These are phyloP conservation scores for Athetis lepigone DNA, from an alignment of 2,888 invertebrate species.

Conservation along the genomic window DNA sequence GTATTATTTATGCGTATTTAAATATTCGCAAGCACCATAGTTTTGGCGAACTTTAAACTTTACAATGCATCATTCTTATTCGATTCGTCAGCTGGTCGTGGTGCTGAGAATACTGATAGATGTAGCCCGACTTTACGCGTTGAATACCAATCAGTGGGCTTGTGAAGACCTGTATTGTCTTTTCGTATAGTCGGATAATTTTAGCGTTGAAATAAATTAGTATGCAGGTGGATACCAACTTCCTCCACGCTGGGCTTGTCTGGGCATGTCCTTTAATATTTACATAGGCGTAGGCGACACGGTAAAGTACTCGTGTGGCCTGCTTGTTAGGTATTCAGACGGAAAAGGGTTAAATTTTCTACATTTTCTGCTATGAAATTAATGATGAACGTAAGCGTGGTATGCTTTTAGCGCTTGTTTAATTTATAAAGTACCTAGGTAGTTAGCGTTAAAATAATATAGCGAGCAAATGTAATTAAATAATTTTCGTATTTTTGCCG, in stretches of 20 bases:
- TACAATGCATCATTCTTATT: conserved; percentile 84
- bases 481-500: background rate
- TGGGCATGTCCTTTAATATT: conserved; percentile 80
- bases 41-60: conserved; percentile 81
- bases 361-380: conserved; percentile 41
- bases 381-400: conserved; percentile 34
- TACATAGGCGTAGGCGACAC: conserved; percentile 70
- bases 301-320: conserved; percentile 31
- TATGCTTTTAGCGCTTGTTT: conserved; percentile 20
- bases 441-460: conserved; percentile 1
- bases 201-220: conserved; percentile 80
- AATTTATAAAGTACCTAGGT: conserved; percentile 32
- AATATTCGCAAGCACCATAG: conserved; percentile 74
- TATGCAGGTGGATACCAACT: conserved; percentile 80
- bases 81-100: conserved; percentile 69
- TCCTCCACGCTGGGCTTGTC: conserved; percentile 78
- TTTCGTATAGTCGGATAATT: conserved; percentile 73
- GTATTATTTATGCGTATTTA: conserved; percentile 65
- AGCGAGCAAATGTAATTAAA: background rate
- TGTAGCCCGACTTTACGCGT: conserved; percentile 68
- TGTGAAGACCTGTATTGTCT: conserved; percentile 59
- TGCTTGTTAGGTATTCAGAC: conserved; percentile 61
- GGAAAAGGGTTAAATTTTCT: conserved; percentile 59
- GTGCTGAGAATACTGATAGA: conserved; percentile 83
- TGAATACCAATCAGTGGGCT: conserved; percentile 56